These are phyloP conservation scores for Eretmocerus hayati DNA, from an alignment of 2,888 invertebrate species.

Conservation along the genomic window DNA sequence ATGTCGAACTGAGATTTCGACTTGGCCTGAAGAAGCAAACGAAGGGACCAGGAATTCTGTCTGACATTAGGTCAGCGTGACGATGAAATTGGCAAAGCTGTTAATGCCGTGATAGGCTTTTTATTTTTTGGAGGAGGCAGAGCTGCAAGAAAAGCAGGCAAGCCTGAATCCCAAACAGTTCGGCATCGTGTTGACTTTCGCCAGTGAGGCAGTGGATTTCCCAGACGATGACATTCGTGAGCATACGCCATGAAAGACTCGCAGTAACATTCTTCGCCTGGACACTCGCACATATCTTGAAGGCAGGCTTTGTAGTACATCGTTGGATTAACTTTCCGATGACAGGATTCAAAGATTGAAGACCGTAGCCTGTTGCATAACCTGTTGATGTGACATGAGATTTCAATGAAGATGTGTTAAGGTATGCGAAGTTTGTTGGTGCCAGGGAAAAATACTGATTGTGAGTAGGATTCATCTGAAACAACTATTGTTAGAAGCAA, in stretches of 20 bases:
- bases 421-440: background rate
- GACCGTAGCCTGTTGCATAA: constrained; percentile 52
- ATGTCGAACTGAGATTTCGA: no score
- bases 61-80: no score
- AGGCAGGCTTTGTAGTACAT: constrained; percentile 83
- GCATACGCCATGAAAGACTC: constrained; percentile 86
- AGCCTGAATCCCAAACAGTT: constrained; percentile 40
- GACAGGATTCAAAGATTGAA: constrained; percentile 66
- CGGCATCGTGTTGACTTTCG: constrained; percentile 62
- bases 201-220: constrained; percentile 68
- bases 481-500: no score
- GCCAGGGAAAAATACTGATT: no score
- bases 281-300: constrained; percentile 83
- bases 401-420: background rate
- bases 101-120: no score
- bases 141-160: constrained; percentile 7
- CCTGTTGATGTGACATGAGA: constrained; percentile 26
- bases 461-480: no score
- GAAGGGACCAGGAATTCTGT: no score
- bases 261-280: constrained; percentile 74
- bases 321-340: constrained; percentile 68
- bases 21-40: no score
- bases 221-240: constrained; percentile 74
- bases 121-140: no score
- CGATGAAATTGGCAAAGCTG: no score